Percentiles rank a stretch among this genome's conserved stretches.
Conservation (phyloP, 2,797 vertebrate species). For the Micromesistius poutassou region DNA sequence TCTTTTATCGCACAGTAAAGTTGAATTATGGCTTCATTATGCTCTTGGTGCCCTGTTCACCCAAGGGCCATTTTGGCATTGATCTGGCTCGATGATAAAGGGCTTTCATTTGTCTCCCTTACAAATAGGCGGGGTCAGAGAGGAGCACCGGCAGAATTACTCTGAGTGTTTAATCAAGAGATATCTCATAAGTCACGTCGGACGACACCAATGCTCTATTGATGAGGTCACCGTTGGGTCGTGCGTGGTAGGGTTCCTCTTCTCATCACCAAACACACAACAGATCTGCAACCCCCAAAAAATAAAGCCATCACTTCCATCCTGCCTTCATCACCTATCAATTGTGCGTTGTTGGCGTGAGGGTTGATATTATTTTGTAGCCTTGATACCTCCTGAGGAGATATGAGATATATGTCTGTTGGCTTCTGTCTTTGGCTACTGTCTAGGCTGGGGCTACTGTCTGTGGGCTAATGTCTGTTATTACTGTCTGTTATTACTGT, state of each 20-base stretch:
- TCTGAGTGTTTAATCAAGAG: slow-evolving; percentile 66
- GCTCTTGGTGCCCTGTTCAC: slow-evolving; percentile 46
- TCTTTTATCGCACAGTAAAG: slow-evolving; percentile 55
- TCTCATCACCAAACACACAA: slow-evolving; percentile 47
- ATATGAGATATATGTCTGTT: too few species aligned
- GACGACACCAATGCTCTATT: slow-evolving; percentile 37
- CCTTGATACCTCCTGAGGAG: too few species aligned
- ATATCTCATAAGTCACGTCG: slow-evolving; percentile 53
- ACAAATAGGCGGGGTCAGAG: slow-evolving; percentile 63
- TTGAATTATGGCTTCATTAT: slow-evolving; percentile 69
- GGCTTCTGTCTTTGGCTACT: background rate
- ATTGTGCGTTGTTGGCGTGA: slow-evolving; percentile 24
- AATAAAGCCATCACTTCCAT: background rate
- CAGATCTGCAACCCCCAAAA: slow-evolving; percentile 15
- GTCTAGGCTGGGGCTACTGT: background rate
- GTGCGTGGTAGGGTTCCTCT: slow-evolving; percentile 22
- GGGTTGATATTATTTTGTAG: background rate
- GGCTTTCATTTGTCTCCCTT: slow-evolving; percentile 71
- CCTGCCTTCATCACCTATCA: slow-evolving; percentile 30
- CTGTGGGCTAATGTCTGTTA: background rate
- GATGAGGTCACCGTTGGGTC: slow-evolving; percentile 39
- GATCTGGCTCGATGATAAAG: slow-evolving; percentile 67
- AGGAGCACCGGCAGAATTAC: slow-evolving; percentile 54
- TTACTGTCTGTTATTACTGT: background rate
- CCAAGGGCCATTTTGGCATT: slow-evolving; percentile 60